Base-by-base conservation (phyloP, 2,797 vertebrate species). In the Aeoliscus strigatus region DNA sequence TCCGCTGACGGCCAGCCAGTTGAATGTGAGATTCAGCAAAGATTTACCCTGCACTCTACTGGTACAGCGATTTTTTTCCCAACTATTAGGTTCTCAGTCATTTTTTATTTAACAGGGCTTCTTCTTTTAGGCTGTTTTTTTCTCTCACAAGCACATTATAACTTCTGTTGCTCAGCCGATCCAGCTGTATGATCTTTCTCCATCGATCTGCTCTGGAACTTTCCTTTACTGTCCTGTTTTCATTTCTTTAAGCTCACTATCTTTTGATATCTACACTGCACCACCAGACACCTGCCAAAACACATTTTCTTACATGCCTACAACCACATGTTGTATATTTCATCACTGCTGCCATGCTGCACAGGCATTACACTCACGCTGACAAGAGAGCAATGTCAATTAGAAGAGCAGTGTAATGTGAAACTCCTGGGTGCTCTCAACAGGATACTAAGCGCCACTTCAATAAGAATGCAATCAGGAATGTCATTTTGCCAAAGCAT, bases 391-490 rank as follows among this genome's bases (percentile, higher is more conserved):
- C 10, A 8, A 31, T 61, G 52, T 52, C 51, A 70, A 52, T 68
- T 70, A 70, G 27, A 49, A 1, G 16, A 47, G 10, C 25, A 39
- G 33, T 44, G 41, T 64, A 48, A 51, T 63, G 50, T 48, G 39
- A 74, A 56, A 65, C 45, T 60, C 37, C 16, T 40, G 43, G 27
- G 50, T 17, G 31, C 45, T 37, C 60, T 51, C 69, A 57, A 29
- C 27, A 34, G 37, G 64, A 60, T 33, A 34, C 45, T 66, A 47
- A 76, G 54, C 24, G 1, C 2, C 42, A 48, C 61, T 61, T 51
- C 36, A 65, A 57, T 65, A 51, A 63, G 38, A 60, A 62, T 41
- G 49, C 55, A 71, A 63, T 60, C 39, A 59, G 14, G 2, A 14
- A 42, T 52, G 55, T 64, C 52, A 51, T 48, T 60, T 27, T 43